Evolutionary conservation across 64 coral and sea anemone species (phyloP).

Genomic region (Platygyra sinensis): DNA sequence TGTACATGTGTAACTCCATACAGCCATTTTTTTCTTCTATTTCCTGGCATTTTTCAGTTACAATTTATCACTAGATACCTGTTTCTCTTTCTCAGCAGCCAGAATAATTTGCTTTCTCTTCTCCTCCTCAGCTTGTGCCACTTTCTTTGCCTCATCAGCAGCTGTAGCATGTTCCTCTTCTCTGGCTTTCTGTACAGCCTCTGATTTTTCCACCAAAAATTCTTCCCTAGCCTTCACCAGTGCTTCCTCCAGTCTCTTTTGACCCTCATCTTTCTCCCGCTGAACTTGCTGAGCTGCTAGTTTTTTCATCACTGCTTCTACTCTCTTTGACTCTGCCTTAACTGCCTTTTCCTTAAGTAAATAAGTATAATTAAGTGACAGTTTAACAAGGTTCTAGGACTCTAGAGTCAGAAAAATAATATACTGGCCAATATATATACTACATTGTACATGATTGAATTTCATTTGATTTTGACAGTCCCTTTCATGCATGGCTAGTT

Average conservation of each 20-base stretch:
- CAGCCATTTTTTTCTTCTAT: too few relatives aligned
- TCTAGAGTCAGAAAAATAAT: background rate
- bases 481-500: too few relatives aligned
- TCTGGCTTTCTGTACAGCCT: conserved; percentile 53
- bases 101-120: conserved; percentile 80
- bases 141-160: conserved; percentile 56
- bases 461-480: background rate
- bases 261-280: conserved; percentile 81
- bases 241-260: conserved; percentile 74
- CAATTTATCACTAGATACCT: conserved; percentile 42
- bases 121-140: conserved; percentile 68
- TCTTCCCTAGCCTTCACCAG: conserved; percentile 61
- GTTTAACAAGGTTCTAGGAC: too few relatives aligned
- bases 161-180: conserved; percentile 46
- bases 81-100: conserved; percentile 95
- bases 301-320: conserved; percentile 97
- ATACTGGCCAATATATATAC: too few relatives aligned
- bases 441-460: background rate
- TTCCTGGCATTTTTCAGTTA: too few relatives aligned
- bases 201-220: conserved; percentile 73
- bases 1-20: too few relatives aligned
- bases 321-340: conserved; percentile 90
- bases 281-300: conserved; percentile 88
- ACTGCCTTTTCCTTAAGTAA: conserved; percentile 92
- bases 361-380: background rate